Evolutionary conservation across 2,888 invertebrate genomes (phyloP).

Genomic region (Lochmaea crataegi): DNA sequence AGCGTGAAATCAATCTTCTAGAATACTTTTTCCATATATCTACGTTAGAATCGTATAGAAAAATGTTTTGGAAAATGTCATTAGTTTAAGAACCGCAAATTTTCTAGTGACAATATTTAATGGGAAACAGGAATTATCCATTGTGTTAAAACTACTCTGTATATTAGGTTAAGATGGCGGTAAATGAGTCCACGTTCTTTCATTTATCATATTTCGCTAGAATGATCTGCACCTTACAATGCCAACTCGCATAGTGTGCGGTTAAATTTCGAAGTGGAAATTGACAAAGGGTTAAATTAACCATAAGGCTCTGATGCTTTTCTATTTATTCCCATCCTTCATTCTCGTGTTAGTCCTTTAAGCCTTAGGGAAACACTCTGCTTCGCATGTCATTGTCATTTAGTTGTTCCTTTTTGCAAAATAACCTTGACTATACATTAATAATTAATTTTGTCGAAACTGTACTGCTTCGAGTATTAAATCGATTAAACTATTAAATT

Average conservation of each 20-base stretch:
- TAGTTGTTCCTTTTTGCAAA: background rate
- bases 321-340: constrained; percentile 12
- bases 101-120: too few species aligned
- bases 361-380: background rate
- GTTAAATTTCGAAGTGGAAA: constrained; percentile 20
- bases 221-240: constrained; percentile 2
- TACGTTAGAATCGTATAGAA: too few species aligned
- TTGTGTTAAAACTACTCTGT: background rate
- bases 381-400: constrained; percentile 6
- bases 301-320: constrained; percentile 22
- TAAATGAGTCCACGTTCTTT: background rate
- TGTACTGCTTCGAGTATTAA: too few species aligned
- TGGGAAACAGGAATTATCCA: background rate
- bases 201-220: constrained; percentile 19
- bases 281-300: constrained; percentile 34
- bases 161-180: background rate
- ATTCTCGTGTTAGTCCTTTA: constrained; percentile 6
- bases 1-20: too few species aligned
- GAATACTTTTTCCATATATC: too few species aligned
- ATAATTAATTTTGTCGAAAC: too few species aligned
- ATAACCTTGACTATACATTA: background rate
- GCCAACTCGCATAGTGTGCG: background rate
- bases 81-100: too few species aligned
- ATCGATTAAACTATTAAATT: too few species aligned
- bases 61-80: too few species aligned